phyloP scores from a whole-genome alignment of 1,140 invertebrate species.

The Argopecten irradians region DNA sequence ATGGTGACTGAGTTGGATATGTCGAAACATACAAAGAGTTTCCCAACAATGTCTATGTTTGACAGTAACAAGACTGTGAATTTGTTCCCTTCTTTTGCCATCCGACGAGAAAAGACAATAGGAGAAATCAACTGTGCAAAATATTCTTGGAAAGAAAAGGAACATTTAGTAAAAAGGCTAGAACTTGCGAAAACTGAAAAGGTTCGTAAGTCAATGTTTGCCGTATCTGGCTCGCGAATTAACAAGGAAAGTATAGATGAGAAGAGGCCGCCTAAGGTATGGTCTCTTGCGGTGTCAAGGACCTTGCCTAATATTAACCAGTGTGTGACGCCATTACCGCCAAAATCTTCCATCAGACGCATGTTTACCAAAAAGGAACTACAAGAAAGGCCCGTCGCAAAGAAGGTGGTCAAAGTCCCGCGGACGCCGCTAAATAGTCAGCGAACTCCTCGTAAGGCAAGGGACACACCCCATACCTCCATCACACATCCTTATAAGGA shows the following conservation, averaged over 20 bases:
- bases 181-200: conserved; percentile 6
- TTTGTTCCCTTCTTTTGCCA: background rate
- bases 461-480: background rate
- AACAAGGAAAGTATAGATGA: conserved; percentile 19
- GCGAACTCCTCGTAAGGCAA: background rate
- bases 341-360: background rate
- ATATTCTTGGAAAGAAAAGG: conserved; percentile 32
- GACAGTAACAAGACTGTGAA: background rate
- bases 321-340: conserved; percentile 18
- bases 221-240: conserved; percentile 32
- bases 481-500: background rate
- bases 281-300: conserved; percentile 38
- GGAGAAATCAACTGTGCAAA: background rate
- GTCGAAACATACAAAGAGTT: conserved; percentile 36
- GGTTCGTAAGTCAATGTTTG: background rate
- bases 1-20: conserved; percentile 37
- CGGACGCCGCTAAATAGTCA: background rate
- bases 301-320: conserved; percentile 32
- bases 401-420: background rate
- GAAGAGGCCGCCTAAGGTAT: conserved; percentile 34
- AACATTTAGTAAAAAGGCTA: conserved; percentile 29
- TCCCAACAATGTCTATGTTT: background rate
- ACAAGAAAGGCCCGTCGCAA: background rate
- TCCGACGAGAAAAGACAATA: background rate
- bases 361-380: conserved; percentile 6